A percentile compares a stretch with the other conserved stretches of the same genome.
Conservation (phyloP, 2,888 invertebrate species). For the Thymelicus lineola region DNA sequence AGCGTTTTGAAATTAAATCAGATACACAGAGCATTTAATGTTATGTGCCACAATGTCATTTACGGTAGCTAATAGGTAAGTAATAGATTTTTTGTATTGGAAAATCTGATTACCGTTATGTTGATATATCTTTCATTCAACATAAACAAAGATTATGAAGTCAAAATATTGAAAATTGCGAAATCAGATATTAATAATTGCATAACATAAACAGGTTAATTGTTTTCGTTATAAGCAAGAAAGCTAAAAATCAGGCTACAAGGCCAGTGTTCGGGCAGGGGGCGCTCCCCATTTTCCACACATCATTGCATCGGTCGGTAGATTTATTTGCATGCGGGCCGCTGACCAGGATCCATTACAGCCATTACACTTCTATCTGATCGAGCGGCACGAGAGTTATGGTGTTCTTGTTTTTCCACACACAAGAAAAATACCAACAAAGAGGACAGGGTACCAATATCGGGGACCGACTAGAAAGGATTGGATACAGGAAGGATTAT, state of each 20-base stretch:
- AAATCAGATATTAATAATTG: no score
- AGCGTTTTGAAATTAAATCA: background rate
- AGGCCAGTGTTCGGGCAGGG: conserved; percentile 54
- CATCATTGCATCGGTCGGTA: conserved; percentile 84
- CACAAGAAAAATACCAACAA: conserved; percentile 73
- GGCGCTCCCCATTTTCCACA: conserved; percentile 83
- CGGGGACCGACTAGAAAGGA: conserved; percentile 60
- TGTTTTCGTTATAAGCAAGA: conserved; percentile 24
- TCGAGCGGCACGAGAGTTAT: conserved; percentile 83
- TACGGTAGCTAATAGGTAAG: no score
- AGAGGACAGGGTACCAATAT: conserved; percentile 52
- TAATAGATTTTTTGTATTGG: no score
- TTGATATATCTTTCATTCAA: no score
- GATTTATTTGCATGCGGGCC: conserved; percentile 86
- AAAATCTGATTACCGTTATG: no score
- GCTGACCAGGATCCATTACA: conserved; percentile 85
- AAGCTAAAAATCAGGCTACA: conserved; percentile 40
- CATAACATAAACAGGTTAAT: conserved; percentile 35
- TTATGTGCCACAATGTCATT: no score
- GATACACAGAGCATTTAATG: no score
- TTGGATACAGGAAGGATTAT: conserved; percentile 71
- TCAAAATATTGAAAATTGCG: no score
- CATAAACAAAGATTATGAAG: no score
- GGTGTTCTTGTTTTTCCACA: conserved; percentile 81
- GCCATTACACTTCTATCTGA: conserved; percentile 83